A percentile compares a stretch with the other conserved stretches of the same genome.
Conservation (phyloP, 2,113 vertebrate species). For the Chlorodrepanis virens region DNA sequence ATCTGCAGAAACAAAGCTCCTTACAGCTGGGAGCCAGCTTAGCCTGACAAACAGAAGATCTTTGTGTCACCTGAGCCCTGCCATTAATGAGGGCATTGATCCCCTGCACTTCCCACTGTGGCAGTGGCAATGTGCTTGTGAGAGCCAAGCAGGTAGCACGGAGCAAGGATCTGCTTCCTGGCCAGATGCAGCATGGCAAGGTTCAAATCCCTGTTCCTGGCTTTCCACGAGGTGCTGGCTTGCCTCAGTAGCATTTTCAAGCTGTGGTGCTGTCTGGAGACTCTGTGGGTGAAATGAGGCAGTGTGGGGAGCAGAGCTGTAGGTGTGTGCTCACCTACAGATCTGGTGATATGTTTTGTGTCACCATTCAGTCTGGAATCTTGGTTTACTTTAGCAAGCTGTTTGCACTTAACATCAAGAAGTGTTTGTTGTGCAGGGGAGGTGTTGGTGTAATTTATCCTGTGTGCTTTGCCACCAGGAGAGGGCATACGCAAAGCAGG, state of each 20-base stretch:
- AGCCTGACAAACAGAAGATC: constrained; percentile 17
- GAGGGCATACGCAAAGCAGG: background rate
- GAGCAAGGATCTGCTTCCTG: background rate
- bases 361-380: background rate
- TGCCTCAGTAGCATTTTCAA: background rate
- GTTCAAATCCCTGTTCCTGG: background rate
- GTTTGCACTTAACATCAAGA: background rate
- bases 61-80: background rate
- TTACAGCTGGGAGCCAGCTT: background rate
- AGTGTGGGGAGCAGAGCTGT: background rate
- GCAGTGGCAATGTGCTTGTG: background rate
- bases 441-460: background rate
- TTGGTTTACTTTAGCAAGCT: background rate
- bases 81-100: background rate
- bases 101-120: background rate
- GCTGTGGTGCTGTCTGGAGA: background rate
- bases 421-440: background rate
- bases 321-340: background rate
- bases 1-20: constrained; percentile 7
- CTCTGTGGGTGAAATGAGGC: no score
- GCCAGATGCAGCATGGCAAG: background rate
- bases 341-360: background rate
- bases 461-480: background rate
- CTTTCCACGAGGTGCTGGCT: background rate
- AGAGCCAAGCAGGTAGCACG: background rate